phyloP scores from a whole-genome alignment of 2,888 invertebrate species.

The Himalopsyche tibetana region DNA sequence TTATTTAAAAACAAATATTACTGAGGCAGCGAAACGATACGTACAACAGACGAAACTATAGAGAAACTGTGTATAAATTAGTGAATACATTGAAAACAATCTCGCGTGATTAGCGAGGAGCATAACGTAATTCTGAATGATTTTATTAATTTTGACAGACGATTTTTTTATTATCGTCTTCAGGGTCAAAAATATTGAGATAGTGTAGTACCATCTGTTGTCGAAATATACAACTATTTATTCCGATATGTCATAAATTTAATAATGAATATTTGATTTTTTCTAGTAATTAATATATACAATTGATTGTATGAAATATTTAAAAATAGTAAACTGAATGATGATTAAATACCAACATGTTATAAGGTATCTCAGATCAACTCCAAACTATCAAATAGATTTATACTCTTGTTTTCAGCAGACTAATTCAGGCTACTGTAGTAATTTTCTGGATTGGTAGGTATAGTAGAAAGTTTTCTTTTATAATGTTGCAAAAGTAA shows the following conservation, averaged over 20 bases:
- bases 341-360: neutral
- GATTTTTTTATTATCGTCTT: constrained; percentile 9
- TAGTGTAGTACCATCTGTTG: neutral
- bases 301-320: neutral
- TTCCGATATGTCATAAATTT: neutral
- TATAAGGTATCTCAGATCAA: neutral
- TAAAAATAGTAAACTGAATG: neutral
- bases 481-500: neutral
- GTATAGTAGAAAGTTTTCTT: constrained; percentile 13
- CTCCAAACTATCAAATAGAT: neutral
- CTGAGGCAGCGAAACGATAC: neutral
- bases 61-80: constrained; percentile 6
- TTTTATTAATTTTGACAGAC: constrained; percentile 3
- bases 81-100: constrained; percentile 21
- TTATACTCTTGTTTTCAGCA: neutral
- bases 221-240: neutral
- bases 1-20: constrained; percentile 26
- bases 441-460: constrained; percentile 5
- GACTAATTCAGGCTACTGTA: neutral
- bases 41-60: constrained; percentile 2
- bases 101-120: neutral
- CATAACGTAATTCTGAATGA: neutral
- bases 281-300: neutral
- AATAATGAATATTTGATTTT: neutral
- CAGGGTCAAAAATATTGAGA: constrained; percentile 34